Conservation (phyloP, 2,888 invertebrate species). For the Chironomus riparius region DNA sequence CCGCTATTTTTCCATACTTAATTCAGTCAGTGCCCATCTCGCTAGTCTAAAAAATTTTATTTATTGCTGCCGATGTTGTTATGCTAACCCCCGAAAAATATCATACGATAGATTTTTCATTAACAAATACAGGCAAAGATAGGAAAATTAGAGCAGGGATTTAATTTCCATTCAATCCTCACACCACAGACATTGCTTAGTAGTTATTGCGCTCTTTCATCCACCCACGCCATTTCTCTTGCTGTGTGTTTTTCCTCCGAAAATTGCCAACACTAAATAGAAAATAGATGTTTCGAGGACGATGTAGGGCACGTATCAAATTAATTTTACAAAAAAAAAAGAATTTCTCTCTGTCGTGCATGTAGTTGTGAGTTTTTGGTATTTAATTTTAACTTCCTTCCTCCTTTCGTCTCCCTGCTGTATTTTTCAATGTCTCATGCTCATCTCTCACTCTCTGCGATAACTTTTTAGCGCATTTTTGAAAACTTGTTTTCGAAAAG, state of each 20-base stretch:
- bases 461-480: no score
- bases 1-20: no score
- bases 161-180: slow-evolving; percentile 2
- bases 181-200: neutral
- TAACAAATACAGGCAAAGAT: slow-evolving; percentile 5
- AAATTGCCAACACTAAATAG: no score
- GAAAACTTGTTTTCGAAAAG: no score
- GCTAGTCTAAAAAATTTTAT: neutral
- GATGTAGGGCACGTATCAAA: slow-evolving; percentile 8
- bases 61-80: neutral
- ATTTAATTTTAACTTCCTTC: no score
- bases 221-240: neutral
- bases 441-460: no score
- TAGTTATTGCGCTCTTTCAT: neutral
- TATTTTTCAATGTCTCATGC: no score
- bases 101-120: slow-evolving; percentile 21
- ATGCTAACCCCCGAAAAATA: no score
- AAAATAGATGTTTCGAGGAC: neutral
- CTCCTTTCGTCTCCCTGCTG: no score
- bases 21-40: no score
- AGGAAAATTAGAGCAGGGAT: slow-evolving; percentile 5
- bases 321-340: neutral
- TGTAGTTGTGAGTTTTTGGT: no score
- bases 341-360: no score
- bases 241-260: neutral